Conservation (phyloP, 2,888 invertebrate species). For the Caenorhabditis wallacei region DNA sequence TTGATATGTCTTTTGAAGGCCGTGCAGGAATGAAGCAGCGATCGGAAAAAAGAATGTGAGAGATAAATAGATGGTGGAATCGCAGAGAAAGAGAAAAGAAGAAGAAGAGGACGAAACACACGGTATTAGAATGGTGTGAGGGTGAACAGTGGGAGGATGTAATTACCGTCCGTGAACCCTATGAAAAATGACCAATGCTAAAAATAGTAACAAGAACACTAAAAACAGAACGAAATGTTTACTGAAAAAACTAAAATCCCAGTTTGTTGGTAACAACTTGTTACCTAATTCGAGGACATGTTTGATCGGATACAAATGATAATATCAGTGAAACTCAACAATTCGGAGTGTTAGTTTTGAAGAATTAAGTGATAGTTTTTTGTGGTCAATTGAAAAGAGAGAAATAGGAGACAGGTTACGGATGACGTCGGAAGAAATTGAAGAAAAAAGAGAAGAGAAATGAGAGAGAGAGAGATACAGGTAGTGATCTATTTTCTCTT, state of each 20-base stretch:
- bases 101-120: background rate
- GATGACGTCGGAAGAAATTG: slow-evolving; percentile 54
- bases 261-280: no score
- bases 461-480: slow-evolving; percentile 26
- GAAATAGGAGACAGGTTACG: slow-evolving; percentile 37
- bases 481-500: slow-evolving; percentile 50
- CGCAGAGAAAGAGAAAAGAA: slow-evolving; percentile 14
- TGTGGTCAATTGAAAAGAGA: slow-evolving; percentile 9
- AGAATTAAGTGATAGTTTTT: slow-evolving; percentile 5
- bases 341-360: background rate
- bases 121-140: background rate
- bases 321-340: no score
- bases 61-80: slow-evolving; percentile 11
- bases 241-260: no score
- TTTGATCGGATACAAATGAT: no score
- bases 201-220: no score
- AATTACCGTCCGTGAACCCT: background rate
- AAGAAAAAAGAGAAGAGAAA: slow-evolving; percentile 13
- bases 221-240: no score
- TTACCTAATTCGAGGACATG: no score
- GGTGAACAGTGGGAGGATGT: background rate
- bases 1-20: slow-evolving; percentile 42
- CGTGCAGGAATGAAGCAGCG: slow-evolving; percentile 21
- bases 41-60: slow-evolving; percentile 20
- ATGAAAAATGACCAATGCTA: no score